Base-by-base conservation (phyloP, 2,888 invertebrate genomes). In the Physocephala rufipes region DNA sequence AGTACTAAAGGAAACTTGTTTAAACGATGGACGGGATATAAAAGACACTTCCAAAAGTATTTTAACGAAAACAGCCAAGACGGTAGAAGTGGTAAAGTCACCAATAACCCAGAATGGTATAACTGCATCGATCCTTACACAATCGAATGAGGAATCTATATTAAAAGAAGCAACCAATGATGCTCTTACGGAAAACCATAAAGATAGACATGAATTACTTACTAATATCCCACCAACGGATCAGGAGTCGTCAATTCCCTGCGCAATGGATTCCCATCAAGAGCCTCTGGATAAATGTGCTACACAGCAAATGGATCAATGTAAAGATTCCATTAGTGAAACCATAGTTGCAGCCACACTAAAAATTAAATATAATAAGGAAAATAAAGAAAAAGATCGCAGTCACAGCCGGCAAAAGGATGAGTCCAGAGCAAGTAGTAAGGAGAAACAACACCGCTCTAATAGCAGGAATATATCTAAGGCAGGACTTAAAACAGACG, bases 311-410 rank as follows among this genome's bases (percentile, higher is more conserved):
- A 61, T 1, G 19, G 61, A 30, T 9, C n/a, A 36, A 61, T 21
- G 58, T 58, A 58, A 24, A 28, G 49, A 51, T 49, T 49, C 24
- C 12, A 21, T 16, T 74, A 9, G 36, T 36, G 36, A 9, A 36
- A 4, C 36, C 36, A 36, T 9, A 4, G 36, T 7, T 9, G 36
- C 9, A 4, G 4, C 36, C 36, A 21, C 65, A 64, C 30, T 77
- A 71, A 73, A 72, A 82, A 83, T 43, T 82, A 82, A 75, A 81
- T 4, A 80, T 75, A 85, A 85, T 71, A 85, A 84, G 72, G 85
- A 85, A 78, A 86, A 84, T 74, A 86, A 84, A 79, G 85, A 85
- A 74, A 85, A 83, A 74, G 83, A 86, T 74, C 81, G 82, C 24
- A 81, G 82, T 58, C 78, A 78, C 43, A 78, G 79, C 49, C 74